Evolutionary conservation across 2,888 invertebrate genomes (phyloP), one percentile per base, ranked within the genome.

Genomic region (Aleiodes leptofemur): DNA sequence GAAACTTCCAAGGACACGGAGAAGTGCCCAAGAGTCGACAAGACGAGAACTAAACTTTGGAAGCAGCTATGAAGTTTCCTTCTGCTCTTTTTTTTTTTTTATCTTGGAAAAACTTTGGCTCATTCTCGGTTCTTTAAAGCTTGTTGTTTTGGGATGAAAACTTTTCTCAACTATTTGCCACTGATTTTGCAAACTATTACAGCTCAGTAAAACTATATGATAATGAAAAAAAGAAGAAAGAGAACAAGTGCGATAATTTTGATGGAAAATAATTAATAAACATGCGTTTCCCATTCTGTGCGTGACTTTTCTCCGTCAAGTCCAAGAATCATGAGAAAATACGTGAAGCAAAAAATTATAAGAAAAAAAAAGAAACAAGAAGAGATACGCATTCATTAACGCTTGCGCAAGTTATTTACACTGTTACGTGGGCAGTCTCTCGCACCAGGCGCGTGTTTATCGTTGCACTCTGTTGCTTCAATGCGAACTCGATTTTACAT

Each of bases 341-440:
- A 5, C 16, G 11, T 34, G 29, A 11, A 38, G 57, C n/a, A 57
- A 13, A 16, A 57, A 70, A 23, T 23, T 38, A 56, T 57, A 23
- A 23, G 23, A 23, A 23, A 23, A 23, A 23, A 43, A 70, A 72
- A 64, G 53, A 53, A 72, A 51, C 14, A 38, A 55, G 38, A 16
- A 38, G 69, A 83, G 85, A 86, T 85, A 85, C 86, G 84, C 83
- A 83, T 86, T 84, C 85, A 84, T 86, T 85, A 85, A 85, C 82
- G 83, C 84, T 87, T 87, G 85, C 86, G 85, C 85, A 86, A 87
- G 83, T 85, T 86, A 85, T 86, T 85, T 85, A 84, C 84, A 84
- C 83, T 81, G 83, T 84, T 85, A 85, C 83, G 83, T 76, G 82
- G 78, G 77, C 78, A 78, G 79, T 78, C 72, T 53, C 72, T 73